phyloP scores from a whole-genome alignment of 2,797 vertebrate species.

The Pelodytes ibericus region DNA sequence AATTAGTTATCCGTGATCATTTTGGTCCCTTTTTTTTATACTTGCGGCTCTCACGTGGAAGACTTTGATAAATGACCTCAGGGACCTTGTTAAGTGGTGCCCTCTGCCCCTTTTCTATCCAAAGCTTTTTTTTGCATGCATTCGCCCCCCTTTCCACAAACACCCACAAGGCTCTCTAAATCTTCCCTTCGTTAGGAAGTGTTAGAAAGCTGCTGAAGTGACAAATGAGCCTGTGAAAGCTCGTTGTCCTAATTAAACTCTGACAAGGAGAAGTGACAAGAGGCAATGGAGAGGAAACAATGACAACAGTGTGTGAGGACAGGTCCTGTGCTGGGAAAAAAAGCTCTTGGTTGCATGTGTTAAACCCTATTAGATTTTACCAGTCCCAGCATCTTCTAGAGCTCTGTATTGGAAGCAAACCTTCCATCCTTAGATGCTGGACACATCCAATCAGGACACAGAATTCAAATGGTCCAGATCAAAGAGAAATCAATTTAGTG shows the following conservation, averaged over 20 bases:
- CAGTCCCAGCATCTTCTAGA: conserved; percentile 78
- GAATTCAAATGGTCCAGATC: conserved; percentile 51
- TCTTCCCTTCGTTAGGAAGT: conserved; percentile 86
- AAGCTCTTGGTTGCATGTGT: conserved; percentile 88
- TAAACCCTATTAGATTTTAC: conserved; percentile 85
- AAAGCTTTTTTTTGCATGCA: conserved; percentile 38
- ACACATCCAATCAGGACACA: conserved; percentile 62
- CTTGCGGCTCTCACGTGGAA: conserved; percentile 22
- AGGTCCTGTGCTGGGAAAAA: conserved; percentile 75
- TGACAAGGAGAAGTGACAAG: conserved; percentile 90
- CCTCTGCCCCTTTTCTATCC: conserved; percentile 54
- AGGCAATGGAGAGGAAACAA: conserved; percentile 89
- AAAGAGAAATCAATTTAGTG: conserved; percentile 35
- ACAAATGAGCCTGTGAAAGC: conserved; percentile 87
- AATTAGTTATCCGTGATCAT: not conserved
- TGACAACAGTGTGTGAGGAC: conserved; percentile 81
- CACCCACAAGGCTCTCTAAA: conserved; percentile 49
- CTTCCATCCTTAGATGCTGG: conserved; percentile 38
- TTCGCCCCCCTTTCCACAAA: conserved; percentile 2
- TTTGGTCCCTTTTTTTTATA: not conserved
- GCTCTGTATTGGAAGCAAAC: conserved; percentile 25
- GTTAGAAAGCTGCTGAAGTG: conserved; percentile 94
- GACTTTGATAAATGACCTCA: conserved; percentile 50
- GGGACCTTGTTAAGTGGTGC: conserved; percentile 45
- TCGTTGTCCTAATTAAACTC: conserved; percentile 95